Evolutionary conservation across 2,113 vertebrate genomes (phyloP), one percentile per base, ranked within the genome.

Genomic region (Strix aluco): DNA sequence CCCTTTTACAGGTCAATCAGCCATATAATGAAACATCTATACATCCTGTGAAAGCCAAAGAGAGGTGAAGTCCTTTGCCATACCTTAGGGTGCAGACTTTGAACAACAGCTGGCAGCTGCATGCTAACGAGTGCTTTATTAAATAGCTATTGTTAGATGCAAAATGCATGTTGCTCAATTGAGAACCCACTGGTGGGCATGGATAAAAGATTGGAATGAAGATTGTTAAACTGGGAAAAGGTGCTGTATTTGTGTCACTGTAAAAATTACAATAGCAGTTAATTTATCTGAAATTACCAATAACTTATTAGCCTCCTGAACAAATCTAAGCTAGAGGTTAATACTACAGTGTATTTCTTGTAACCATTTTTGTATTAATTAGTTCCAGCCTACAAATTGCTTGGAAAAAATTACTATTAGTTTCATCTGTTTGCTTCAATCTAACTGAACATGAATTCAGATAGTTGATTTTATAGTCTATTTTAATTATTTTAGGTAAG

Each of bases 401-500:
- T 72, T 74, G 58, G 44, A 91, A 83, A 93, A 78, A 85, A 58
- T 10, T 6, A 32, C 57, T 75, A 36, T 61, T 36, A 77, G 81
- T 63, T 95, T 98, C 27, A 38, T 83, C 58, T 40, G 4, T 92
- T n/a, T 46, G n/a, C 51, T 92, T 61, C 75, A 22, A 40, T 92
- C 74, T 95, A 77, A 88, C 63, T 90, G 30, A 51, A 73, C 27
- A 51, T 84, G 55, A 54, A 34, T 81, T 78, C 57, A 67, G 36
- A 88, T 26, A 66, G 74, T 51, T 65, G 61, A 96, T 82, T 96
- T 95, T 80, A 58, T 25, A 84, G 52, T 86, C 54, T 70, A 58
- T 75, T 96, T 94, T 88, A 90, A 78, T 86, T 91, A 90, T 16
- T 52, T 77, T 78, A 71, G 70, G 57, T 73, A 88, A 73, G n/a